Evolutionary conservation across 2,888 invertebrate species (phyloP), one percentile per base, ranked within the genome.

Genomic region (Synanthedon vespiformis): DNA sequence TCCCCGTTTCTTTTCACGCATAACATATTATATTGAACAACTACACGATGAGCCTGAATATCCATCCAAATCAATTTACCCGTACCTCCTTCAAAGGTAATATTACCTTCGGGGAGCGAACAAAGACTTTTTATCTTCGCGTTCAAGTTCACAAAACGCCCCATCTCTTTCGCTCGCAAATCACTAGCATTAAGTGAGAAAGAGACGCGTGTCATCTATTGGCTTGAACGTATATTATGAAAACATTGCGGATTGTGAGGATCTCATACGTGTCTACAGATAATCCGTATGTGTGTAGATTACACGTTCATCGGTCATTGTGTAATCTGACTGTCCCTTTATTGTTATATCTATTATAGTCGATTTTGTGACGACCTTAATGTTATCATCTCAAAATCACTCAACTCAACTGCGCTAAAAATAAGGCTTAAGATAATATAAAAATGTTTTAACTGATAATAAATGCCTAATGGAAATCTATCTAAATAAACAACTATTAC

Each of bases 21-120:
- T 61, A 60, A 64, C 64, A 62, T 59, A 61, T 63, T 70, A 68
- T 71, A 62, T 63, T 59, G 60, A 59, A 63, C 62, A 61, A 63
- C 58, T 60, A 60, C 62, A 67, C 62, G 65, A 67, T 57, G 60
- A 58, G 62, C 56, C 60, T 61, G 61, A 60, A 63, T 61, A 70
- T 65, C 64, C 61, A 67, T 72, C 65, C 61, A 62, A 74, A 76
- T 74, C 73, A 75, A 77, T 75, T 74, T 68, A 69, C 63, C 61
- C 65, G 67, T 64, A 63, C 65, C 62, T 67, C 61, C 61, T 60
- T 65, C 61, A 65, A 69, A 67, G 64, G 68, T 70, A 68, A 69
- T 67, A 64, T 65, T 64, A 59, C 64, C 65, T 63, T 60, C 58
- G 52, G 54, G 54, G 51, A 54, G 57, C 52, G 56, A 55, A 53